Evolutionary conservation across 2,888 invertebrate species (phyloP).

Genomic region (Sinelater perroti): DNA sequence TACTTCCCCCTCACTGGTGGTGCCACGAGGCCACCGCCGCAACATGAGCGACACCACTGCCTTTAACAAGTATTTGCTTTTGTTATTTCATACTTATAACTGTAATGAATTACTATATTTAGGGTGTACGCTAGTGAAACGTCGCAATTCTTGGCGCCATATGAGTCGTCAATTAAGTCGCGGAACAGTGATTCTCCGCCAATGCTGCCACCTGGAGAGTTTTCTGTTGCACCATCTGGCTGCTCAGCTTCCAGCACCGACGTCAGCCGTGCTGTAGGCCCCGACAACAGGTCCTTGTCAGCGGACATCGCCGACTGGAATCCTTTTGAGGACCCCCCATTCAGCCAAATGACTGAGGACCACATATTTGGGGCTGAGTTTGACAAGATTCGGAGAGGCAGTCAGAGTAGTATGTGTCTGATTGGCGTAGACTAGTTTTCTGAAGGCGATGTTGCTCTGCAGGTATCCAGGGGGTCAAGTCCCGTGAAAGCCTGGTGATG

Average conservation of each 20-base stretch:
- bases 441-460: conserved; percentile 21
- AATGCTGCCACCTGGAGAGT: conserved; percentile 51
- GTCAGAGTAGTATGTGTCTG: conserved; percentile 78
- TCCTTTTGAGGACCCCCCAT: conserved; percentile 79
- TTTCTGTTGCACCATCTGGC: conserved; percentile 53
- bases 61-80: conserved; percentile 72
- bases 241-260: conserved; percentile 59
- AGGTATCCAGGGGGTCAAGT: conserved; percentile 75
- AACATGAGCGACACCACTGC: conserved; percentile 87
- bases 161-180: conserved; percentile 72
- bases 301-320: conserved; percentile 81
- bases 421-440: too few relatives aligned
- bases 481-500: conserved; percentile 75
- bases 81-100: background rate
- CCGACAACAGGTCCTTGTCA: conserved; percentile 57
- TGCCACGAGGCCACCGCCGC: conserved; percentile 72
- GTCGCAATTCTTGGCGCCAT: conserved; percentile 77
- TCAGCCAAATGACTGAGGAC: conserved; percentile 80
- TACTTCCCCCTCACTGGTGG: conserved; percentile 55
- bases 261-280: conserved; percentile 51
- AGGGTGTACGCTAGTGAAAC: conserved; percentile 79
- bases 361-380: conserved; percentile 85
- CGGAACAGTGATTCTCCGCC: conserved; percentile 60
- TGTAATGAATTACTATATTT: conserved; percentile 44
- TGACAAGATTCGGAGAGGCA: conserved; percentile 80